A percentile compares a stretch with the other conserved stretches of the same genome.
These are phyloP conservation scores for Hyla sarda DNA, from an alignment of 2,113 vertebrate species.

Conservation along the genomic window DNA sequence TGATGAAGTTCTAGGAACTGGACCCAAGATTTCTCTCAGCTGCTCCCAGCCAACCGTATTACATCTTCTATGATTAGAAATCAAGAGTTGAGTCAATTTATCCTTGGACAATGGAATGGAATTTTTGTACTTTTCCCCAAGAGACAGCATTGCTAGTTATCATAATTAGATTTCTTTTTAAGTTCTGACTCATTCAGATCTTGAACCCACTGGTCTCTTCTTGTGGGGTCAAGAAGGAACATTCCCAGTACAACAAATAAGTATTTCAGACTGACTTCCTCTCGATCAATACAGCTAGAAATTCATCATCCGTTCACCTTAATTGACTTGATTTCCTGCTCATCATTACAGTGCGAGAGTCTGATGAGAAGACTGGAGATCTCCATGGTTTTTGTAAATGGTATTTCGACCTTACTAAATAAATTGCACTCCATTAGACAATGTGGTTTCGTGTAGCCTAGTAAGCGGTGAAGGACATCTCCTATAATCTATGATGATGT, in stretches of 20 bases:
- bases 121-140: too few species aligned
- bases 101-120: too few species aligned
- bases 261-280: conserved; percentile 1
- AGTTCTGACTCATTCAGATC: neutral
- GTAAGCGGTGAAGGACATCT: neutral
- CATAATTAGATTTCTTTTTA: neutral
- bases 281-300: neutral
- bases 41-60: neutral
- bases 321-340: conserved; percentile 2
- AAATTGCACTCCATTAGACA: conserved; percentile 10
- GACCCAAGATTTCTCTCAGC: neutral
- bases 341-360: neutral
- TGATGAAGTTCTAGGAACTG: neutral
- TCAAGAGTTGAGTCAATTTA: neutral
- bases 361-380: conserved; percentile 6
- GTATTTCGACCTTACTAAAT: conserved; percentile 11
- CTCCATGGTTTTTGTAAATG: conserved; percentile 6
- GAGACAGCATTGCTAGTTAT: neutral
- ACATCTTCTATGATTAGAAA: too few species aligned
- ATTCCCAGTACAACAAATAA: neutral
- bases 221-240: neutral
- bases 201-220: neutral
- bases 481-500: neutral
- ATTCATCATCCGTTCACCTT: conserved; percentile 6
- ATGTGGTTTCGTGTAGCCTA: neutral